Conservation (phyloP, 2,888 invertebrate genomes). For the Drosophila maculinotata region DNA sequence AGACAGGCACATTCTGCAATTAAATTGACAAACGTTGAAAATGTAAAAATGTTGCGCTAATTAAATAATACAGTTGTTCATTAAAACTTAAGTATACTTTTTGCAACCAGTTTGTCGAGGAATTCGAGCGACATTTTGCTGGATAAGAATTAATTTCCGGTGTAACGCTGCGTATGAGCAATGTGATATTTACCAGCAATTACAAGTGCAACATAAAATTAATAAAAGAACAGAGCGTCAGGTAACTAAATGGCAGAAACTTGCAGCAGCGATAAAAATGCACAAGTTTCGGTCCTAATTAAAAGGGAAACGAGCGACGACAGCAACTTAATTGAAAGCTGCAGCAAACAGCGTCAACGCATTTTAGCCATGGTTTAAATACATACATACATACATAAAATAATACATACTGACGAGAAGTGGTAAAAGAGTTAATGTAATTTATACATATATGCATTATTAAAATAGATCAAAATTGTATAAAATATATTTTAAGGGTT, state of each 20-base stretch:
- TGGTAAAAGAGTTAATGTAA: neutral
- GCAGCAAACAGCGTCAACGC: conserved; percentile 64
- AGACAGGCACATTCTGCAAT: conserved; percentile 65
- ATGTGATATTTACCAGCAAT: conserved; percentile 49
- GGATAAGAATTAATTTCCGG: conserved; percentile 63
- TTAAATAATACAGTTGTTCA: neutral
- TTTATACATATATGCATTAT: neutral
- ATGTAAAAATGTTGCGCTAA: conserved; percentile 7
- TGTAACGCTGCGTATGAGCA: conserved; percentile 61
- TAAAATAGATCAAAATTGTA: too few relatives aligned
- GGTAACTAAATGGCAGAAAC: conserved; percentile 35
- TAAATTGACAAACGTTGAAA: conserved; percentile 9
- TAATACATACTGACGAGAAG: neutral
- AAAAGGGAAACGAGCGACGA: conserved; percentile 47
- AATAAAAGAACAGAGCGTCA: conserved; percentile 42
- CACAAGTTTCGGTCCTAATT: conserved; percentile 63
- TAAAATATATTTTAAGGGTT: too few relatives aligned
- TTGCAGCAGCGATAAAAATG: conserved; percentile 28
- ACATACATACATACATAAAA: conserved; percentile 6
- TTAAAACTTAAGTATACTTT: neutral
- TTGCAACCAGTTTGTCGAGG: conserved; percentile 16
- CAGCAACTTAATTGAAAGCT: conserved; percentile 73
- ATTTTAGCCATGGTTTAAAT: conserved; percentile 58
- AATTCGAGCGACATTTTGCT: conserved; percentile 13
- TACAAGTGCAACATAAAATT: conserved; percentile 59